phyloP scores from a whole-genome alignment of 2,888 invertebrate genomes.

The Synanthedon myopaeformis region DNA sequence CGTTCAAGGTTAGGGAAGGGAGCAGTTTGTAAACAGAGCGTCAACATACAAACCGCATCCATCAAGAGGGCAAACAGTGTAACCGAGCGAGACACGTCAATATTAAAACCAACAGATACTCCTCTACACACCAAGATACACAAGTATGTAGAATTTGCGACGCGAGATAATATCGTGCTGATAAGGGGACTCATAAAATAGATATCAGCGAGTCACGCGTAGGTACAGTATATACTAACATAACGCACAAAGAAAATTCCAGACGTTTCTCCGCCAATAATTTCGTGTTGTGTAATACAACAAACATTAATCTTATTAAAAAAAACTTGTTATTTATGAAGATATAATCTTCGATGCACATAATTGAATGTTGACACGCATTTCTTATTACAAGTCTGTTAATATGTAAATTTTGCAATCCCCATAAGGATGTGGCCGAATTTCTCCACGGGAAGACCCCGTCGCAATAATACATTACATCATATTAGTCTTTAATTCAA shows the following conservation, averaged over 20 bases:
- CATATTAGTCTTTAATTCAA: conserved; percentile 23
- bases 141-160: conserved; percentile 8
- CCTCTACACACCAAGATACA: conserved; percentile 7
- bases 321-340: not conserved
- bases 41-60: conserved; percentile 35
- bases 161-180: conserved; percentile 1
- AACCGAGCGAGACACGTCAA: conserved; percentile 42
- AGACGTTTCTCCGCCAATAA: conserved; percentile 2
- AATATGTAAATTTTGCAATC: conserved; percentile 14
- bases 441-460: conserved; percentile 26
- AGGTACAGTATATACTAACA: conserved; percentile 7
- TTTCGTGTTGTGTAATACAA: not conserved
- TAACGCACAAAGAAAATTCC: conserved; percentile 9
- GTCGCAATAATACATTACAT: conserved; percentile 20
- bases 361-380: conserved; percentile 10
- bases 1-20: conserved; percentile 47
- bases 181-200: conserved; percentile 3
- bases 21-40: conserved; percentile 22
- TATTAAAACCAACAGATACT: conserved; percentile 24
- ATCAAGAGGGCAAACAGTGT: conserved; percentile 52
- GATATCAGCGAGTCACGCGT: conserved; percentile 11
- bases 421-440: conserved; percentile 23
- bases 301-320: not conserved
- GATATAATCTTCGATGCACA: not conserved
- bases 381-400: conserved; percentile 7